Percentiles rank a stretch among this genome's conserved stretches.
These are phyloP conservation scores for Mormyrus proboscirostris DNA, from an alignment of 2,797 vertebrate species.

Conservation along the genomic window DNA sequence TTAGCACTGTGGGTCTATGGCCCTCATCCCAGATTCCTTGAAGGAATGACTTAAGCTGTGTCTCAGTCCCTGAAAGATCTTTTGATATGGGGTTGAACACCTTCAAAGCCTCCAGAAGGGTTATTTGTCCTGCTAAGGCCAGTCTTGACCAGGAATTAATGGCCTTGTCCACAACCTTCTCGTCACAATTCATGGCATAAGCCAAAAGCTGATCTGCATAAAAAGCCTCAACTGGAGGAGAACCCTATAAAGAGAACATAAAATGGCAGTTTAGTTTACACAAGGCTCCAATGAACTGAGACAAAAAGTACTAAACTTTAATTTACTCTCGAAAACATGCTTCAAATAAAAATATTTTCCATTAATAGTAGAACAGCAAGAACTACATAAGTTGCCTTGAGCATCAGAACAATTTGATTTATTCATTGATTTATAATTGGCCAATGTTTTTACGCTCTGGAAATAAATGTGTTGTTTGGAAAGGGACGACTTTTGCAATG, in stretches of 20 bases:
- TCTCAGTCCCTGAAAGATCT: constrained; percentile 77
- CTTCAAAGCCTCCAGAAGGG: constrained; percentile 83
- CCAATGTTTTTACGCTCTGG: background rate
- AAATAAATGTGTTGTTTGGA: background rate
- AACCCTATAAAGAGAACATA: constrained; percentile 17
- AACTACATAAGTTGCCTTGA: background rate
- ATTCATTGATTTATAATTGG: background rate
- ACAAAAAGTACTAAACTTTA: background rate
- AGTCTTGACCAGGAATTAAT: constrained; percentile 93
- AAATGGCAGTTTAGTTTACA: background rate
- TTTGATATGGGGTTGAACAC: constrained; percentile 88
- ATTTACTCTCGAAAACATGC: background rate
- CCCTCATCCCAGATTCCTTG: constrained; percentile 87
- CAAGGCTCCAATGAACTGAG: background rate
- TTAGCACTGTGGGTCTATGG: constrained; percentile 78
- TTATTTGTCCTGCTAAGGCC: constrained; percentile 79
- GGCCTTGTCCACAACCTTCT: constrained; percentile 76
- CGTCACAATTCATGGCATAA: constrained; percentile 78
- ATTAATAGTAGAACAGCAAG: background rate
- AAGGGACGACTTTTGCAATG: background rate
- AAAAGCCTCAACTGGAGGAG: constrained; percentile 17
- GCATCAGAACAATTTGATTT: background rate
- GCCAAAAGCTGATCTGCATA: constrained; percentile 40
- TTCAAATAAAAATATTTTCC: background rate
- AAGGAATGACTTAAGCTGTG: constrained; percentile 81